Evolutionary conservation across 2,888 invertebrate species (phyloP).

Genomic region (Meliscaeva auricollis): DNA sequence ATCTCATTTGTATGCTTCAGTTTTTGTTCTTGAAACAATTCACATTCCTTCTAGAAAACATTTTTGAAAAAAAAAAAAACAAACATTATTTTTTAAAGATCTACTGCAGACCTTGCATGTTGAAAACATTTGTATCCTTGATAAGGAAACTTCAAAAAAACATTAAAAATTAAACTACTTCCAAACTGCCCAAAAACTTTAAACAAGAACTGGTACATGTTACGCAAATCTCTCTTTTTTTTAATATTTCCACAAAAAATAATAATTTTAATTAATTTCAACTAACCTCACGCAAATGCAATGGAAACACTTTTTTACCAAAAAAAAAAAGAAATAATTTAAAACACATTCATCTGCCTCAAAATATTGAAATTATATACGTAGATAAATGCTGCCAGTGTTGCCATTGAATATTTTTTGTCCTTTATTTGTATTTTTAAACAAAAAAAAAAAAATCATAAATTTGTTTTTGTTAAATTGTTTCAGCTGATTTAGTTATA

Average conservation of each 20-base stretch:
- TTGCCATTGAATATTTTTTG: constrained; percentile 76
- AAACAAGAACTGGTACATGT: constrained; percentile 45
- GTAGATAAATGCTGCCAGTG: constrained; percentile 55
- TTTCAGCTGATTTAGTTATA: constrained; percentile 68
- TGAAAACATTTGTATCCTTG: no score
- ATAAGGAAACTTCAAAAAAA: no score
- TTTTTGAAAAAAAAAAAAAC: no score
- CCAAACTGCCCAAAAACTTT: no score
- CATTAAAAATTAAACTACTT: neutral
- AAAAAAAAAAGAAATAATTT: constrained; percentile 5
- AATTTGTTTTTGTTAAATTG: constrained; percentile 35
- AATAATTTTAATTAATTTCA: neutral
- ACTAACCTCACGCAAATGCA: constrained; percentile 66
- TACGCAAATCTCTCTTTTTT: neutral
- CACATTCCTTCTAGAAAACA: no score
- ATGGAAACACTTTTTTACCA: constrained; percentile 71
- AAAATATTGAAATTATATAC: constrained; percentile 21
- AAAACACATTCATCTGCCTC: neutral
- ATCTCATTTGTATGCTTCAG: no score
- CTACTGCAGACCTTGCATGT: no score
- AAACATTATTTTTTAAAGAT: no score
- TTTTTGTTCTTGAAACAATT: no score
- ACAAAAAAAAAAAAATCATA: constrained; percentile 11
- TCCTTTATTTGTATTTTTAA: constrained; percentile 31
- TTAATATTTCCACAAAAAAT: neutral